Percentiles rank a stretch among this genome's conserved stretches.
Conservation (phyloP, 2,797 vertebrate species). For the Orientallactaga sibirica region DNA sequence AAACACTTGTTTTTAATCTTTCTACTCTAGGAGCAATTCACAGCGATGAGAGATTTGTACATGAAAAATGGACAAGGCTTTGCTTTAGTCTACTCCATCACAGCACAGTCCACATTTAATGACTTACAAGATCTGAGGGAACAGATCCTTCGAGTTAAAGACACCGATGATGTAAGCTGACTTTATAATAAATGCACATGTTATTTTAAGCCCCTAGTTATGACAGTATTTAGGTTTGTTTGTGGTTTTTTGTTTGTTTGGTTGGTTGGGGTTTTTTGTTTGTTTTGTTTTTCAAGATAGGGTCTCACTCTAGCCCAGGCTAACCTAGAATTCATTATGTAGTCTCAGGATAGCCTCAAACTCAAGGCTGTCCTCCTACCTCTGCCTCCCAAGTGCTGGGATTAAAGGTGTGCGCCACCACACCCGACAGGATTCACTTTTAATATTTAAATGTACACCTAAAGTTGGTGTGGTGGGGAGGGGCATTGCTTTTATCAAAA, state of each 20-base stretch:
- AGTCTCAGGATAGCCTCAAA: too few relatives aligned
- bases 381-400: too few relatives aligned
- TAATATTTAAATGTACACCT: conserved; percentile 33
- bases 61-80: conserved; percentile 99
- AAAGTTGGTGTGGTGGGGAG: conserved; percentile 11
- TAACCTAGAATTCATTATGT: too few relatives aligned
- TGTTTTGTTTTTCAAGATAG: too few relatives aligned
- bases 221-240: not conserved
- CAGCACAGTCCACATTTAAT: conserved; percentile 98
- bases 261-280: too few relatives aligned
- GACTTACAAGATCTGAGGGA: conserved; percentile 97
- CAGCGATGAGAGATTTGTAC: conserved; percentile 97
- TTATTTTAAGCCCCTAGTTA: conserved; percentile 50
- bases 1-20: conserved; percentile 54
- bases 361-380: too few relatives aligned
- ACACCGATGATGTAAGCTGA: conserved; percentile 93
- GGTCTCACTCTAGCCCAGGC: too few relatives aligned
- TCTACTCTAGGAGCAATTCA: conserved; percentile 94
- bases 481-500: not conserved
- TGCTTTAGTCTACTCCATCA: conserved; percentile 98
- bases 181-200: conserved; percentile 47
- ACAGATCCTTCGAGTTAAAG: conserved; percentile 98
- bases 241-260: too few relatives aligned
- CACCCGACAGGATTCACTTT: not conserved
- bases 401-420: too few relatives aligned